These are phyloP conservation scores for Fragum whitleyi DNA, from an alignment of 2,888 invertebrate species.

Conservation along the genomic window DNA sequence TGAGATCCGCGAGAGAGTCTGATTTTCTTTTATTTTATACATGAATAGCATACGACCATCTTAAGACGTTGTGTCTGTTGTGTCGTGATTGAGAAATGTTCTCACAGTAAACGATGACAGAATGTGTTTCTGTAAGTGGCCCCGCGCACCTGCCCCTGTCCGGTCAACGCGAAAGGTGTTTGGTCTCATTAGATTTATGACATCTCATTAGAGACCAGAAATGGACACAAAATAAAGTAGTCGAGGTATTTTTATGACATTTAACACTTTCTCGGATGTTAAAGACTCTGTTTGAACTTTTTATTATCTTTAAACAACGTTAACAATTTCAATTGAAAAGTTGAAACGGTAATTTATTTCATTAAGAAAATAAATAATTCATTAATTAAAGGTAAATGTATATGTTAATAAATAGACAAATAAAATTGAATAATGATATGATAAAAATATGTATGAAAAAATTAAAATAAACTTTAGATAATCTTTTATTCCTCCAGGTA, in stretches of 20 bases:
- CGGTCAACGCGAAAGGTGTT: slow-evolving; percentile 25
- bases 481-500: no score
- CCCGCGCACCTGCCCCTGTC: slow-evolving; percentile 18
- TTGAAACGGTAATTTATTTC: no score
- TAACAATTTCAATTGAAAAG: background rate
- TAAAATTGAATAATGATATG: no score
- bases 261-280: background rate
- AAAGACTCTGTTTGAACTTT: background rate
- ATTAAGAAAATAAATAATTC: no score
- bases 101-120: background rate
- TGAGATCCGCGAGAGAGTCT: no score
- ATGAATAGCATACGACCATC: no score
- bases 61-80: background rate
- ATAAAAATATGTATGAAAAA: no score
- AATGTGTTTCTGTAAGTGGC: background rate
- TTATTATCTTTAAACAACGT: background rate
- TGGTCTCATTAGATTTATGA: slow-evolving; percentile 16
- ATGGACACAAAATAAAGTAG: slow-evolving; percentile 15
- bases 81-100: background rate
- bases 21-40: no score
- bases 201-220: slow-evolving; percentile 10
- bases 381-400: no score
- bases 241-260: background rate
- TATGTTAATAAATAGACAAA: no score
- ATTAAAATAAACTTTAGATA: no score